Conservation (phyloP, 2,113 vertebrate genomes). For the Calyptommatus sinebrachiatus region DNA sequence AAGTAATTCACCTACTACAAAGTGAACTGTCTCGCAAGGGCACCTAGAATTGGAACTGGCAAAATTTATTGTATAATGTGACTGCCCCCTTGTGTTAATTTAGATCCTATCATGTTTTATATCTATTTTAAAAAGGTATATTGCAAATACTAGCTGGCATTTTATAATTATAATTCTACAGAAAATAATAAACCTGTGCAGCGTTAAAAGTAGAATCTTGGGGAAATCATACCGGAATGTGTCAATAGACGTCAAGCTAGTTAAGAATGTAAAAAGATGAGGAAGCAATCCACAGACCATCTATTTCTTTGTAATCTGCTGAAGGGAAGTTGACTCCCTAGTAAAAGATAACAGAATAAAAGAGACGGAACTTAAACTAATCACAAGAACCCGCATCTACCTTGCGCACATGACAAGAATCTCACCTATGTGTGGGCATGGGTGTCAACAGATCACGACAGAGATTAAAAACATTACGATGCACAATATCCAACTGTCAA, state of each 20-base stretch:
- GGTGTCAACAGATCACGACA: no score
- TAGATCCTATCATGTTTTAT: neutral
- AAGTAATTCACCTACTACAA: constrained; percentile 12
- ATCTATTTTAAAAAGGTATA: neutral
- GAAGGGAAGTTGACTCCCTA: no score
- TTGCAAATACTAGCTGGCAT: neutral
- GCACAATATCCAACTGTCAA: no score
- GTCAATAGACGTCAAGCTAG: neutral
- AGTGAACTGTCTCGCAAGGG: neutral
- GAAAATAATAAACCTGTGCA: neutral
- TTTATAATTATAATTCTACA: neutral
- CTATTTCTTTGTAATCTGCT: no score
- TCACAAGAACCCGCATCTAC: no score
- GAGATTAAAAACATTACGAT: no score
- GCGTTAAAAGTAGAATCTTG: neutral
- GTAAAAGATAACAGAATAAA: no score
- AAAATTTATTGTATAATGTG: constrained; percentile 37
- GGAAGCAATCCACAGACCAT: no score
- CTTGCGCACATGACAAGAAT: no score
- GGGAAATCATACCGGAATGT: neutral
- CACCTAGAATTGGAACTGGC: neutral
- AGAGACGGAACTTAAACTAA: no score
- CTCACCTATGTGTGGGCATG: no score
- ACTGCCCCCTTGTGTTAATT: constrained; percentile 63
- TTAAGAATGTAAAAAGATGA: no score